These are phyloP conservation scores for Cerastis rubricosa DNA, from an alignment of 2,888 invertebrate species.

Conservation along the genomic window DNA sequence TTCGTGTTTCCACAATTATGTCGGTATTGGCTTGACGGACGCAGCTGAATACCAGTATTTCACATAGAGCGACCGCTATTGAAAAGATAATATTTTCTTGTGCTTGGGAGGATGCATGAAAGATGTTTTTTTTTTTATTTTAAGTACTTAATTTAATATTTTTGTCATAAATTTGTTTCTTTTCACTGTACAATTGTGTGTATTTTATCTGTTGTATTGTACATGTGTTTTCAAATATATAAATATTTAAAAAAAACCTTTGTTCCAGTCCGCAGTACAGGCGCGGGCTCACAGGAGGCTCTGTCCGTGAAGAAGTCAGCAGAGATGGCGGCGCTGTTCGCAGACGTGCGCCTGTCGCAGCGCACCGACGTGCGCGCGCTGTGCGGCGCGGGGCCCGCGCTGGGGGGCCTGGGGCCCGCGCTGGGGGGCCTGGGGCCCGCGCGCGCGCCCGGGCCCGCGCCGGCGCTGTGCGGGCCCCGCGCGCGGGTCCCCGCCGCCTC, in stretches of 20 bases:
- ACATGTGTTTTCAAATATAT: no score
- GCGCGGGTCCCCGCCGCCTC: slow-evolving; percentile 35
- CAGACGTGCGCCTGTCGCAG: slow-evolving; percentile 93
- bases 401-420: slow-evolving; percentile 1
- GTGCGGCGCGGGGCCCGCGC: slow-evolving; percentile 69
- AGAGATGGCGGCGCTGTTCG: slow-evolving; percentile 96
- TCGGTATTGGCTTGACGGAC: background rate
- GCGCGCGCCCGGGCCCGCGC: slow-evolving; percentile 63
- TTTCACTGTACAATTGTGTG: no score
- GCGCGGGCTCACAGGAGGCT: slow-evolving; percentile 92
- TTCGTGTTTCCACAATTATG: background rate
- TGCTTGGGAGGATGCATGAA: no score
- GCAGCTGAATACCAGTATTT: background rate
- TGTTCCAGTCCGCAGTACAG: slow-evolving; percentile 84
- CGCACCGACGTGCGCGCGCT: slow-evolving; percentile 92
- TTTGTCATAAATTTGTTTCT: no score
- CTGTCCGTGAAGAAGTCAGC: slow-evolving; percentile 96
- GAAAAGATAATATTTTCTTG: no score
- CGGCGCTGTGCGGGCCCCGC: slow-evolving; percentile 65
- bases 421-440: background rate
- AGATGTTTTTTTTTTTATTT: no score
- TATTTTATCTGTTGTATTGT: no score
- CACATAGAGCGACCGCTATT: background rate
- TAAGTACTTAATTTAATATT: no score
- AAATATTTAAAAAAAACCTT: background rate